Conservation (phyloP, 2,113 vertebrate species). For the Muntiacus muntjak region DNA sequence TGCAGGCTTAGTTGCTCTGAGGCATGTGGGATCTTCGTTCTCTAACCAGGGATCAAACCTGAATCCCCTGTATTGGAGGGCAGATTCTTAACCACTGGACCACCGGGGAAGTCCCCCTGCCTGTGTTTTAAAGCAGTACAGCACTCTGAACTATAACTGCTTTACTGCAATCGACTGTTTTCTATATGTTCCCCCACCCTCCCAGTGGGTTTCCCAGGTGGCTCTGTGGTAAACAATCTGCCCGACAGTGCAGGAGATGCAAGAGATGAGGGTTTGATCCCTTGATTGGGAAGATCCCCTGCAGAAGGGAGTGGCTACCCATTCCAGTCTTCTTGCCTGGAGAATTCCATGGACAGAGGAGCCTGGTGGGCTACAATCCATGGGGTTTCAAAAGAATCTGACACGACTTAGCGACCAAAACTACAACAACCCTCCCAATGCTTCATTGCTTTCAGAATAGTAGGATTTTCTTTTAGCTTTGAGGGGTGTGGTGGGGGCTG, state of each 20-base stretch:
- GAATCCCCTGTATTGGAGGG: neutral
- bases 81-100: neutral
- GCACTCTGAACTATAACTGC: neutral
- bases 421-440: neutral
- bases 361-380: neutral
- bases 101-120: neutral
- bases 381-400: neutral
- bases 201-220: neutral
- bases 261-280: neutral
- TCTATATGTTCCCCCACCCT: neutral
- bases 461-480: neutral
- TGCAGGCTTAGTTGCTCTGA: neutral
- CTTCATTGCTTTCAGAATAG: neutral
- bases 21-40: neutral
- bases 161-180: neutral
- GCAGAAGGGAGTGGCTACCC: neutral
- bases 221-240: neutral
- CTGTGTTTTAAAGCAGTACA: neutral
- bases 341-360: neutral
- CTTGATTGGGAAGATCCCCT: neutral
- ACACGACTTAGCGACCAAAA: neutral
- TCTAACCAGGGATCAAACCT: neutral
- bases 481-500: neutral
- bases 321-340: neutral
- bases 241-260: neutral